Conservation (phyloP, 2,113 vertebrate genomes). For the Aphelocoma coerulescens region DNA sequence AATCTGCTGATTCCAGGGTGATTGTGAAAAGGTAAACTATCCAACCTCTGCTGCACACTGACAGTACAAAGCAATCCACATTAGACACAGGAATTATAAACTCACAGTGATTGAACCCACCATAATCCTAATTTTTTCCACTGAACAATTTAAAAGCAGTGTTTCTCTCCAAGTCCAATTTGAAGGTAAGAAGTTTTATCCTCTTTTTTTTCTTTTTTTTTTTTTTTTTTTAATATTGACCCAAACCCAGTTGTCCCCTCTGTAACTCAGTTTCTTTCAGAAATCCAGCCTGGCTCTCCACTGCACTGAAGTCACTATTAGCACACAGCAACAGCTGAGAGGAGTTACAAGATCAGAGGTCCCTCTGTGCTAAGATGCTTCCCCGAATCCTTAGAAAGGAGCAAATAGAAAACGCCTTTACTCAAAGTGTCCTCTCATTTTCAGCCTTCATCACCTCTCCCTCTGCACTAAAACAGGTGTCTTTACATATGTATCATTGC, state of each 20-base stretch:
- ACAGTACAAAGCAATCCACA: neutral
- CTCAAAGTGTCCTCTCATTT: neutral
- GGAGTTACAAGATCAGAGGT: neutral
- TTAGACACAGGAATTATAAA: neutral
- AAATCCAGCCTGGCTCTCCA: neutral
- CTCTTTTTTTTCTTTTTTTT: neutral
- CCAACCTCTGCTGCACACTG: neutral
- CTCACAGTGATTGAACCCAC: neutral
- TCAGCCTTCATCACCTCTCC: neutral
- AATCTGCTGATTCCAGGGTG: neutral
- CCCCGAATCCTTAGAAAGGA: neutral
- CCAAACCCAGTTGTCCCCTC: neutral
- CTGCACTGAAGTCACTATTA: neutral
- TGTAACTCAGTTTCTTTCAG: neutral
- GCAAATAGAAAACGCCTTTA: neutral
- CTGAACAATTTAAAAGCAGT: neutral
- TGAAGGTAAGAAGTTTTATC: neutral
- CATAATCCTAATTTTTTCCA: neutral
- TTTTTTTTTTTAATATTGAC: neutral
- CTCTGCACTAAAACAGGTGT: neutral
- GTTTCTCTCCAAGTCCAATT: neutral
- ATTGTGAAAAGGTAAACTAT: neutral
- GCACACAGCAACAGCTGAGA: neutral
- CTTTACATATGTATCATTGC: neutral
- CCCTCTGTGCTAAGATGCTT: neutral